Evolutionary conservation across 1,140 invertebrate genomes (phyloP).

Genomic region (Anthonomus grandis): DNA sequence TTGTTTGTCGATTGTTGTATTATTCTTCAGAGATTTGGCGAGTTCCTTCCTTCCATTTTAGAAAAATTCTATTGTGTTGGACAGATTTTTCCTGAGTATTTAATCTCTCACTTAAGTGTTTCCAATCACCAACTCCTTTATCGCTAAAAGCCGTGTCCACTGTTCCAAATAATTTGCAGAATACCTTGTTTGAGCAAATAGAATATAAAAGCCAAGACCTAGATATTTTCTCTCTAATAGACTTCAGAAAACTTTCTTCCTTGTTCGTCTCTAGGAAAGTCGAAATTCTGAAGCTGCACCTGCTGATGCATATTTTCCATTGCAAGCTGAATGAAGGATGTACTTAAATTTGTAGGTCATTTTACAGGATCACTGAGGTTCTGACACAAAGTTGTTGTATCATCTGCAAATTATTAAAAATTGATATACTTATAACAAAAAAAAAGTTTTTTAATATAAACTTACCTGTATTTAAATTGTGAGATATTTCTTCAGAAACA

Average conservation of each 20-base stretch:
- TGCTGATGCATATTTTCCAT: background rate
- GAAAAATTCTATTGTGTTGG: background rate
- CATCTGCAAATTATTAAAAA: background rate
- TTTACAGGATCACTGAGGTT: background rate
- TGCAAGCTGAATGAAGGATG: background rate
- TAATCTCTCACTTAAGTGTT: background rate
- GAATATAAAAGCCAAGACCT: too few relatives aligned
- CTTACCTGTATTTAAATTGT: background rate
- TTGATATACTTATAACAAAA: background rate
- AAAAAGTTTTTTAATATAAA: background rate
- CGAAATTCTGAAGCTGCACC: background rate
- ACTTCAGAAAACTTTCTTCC: background rate
- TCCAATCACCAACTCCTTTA: too few relatives aligned
- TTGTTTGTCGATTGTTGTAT: background rate
- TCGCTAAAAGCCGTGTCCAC: too few relatives aligned
- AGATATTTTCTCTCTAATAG: background rate
- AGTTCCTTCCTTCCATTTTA: too few relatives aligned
- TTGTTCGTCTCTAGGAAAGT: background rate
- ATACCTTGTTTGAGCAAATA: background rate
- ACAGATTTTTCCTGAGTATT: background rate
- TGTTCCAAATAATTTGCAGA: background rate
- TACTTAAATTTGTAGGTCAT: background rate
- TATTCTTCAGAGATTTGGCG: background rate
- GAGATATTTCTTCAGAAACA: background rate
- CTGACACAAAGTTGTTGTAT: background rate